Conservation (phyloP, 2,888 invertebrate species). For the Drosophila cyrtoloma region DNA sequence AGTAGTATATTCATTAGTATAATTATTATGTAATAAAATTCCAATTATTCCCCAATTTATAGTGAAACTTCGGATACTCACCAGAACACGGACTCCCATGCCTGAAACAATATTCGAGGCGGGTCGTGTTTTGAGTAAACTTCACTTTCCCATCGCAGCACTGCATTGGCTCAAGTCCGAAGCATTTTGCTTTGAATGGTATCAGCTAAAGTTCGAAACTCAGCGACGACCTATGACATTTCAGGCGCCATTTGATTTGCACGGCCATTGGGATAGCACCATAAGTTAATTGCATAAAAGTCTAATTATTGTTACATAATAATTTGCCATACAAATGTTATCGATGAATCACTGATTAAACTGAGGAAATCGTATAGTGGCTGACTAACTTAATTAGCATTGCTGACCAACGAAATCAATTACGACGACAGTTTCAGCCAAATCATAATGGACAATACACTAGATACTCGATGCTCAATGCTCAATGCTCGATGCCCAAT, state of each 20-base stretch:
- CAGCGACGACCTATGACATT: slow-evolving; percentile 15
- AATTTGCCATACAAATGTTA: slow-evolving; percentile 37
- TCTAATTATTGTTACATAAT: slow-evolving; percentile 62
- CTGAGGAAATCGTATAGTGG: slow-evolving; percentile 66
- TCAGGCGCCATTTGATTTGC: slow-evolving; percentile 41
- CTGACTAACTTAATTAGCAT: slow-evolving; percentile 56
- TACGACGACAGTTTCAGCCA: slow-evolving; percentile 46
- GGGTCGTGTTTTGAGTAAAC: neutral
- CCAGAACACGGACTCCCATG: slow-evolving; percentile 48
- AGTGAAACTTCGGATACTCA: slow-evolving; percentile 60
- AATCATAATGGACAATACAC: slow-evolving; percentile 13
- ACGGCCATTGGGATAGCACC: slow-evolving; percentile 6
- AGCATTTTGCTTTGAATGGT: slow-evolving; percentile 70
- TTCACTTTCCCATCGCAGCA: neutral
- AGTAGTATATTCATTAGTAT: neutral
- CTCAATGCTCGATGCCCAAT: slow-evolving; percentile 13
- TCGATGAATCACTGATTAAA: slow-evolving; percentile 25
- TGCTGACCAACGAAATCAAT: slow-evolving; percentile 63
- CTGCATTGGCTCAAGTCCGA: slow-evolving; percentile 30
- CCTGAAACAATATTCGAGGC: accelerated
- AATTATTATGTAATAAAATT: neutral
- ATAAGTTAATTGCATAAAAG: slow-evolving; percentile 58
- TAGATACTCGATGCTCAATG: slow-evolving; percentile 23
- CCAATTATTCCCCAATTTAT: neutral
- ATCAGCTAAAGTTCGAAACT: slow-evolving; percentile 43